A percentile compares a stretch with the other conserved stretches of the same genome.
Evolutionary conservation across 2,113 vertebrate species (phyloP).

Genomic region (Paratilapia polleni): DNA sequence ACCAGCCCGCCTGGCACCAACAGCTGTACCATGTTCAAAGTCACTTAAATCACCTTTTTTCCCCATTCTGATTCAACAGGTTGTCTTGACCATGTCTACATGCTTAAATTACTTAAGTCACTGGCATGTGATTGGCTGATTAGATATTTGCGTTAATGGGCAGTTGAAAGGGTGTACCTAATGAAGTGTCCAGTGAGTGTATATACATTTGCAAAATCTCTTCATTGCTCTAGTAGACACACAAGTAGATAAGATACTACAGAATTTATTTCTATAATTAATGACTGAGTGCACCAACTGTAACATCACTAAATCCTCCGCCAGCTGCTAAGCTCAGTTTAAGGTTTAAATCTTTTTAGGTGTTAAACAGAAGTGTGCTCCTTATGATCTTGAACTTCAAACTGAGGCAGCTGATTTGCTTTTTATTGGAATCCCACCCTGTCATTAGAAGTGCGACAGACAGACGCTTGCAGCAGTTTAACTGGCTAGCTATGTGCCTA

Average conservation of each 20-base stretch:
- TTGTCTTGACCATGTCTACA: not conserved
- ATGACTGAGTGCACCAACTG: conserved; percentile 15
- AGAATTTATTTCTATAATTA: conserved; percentile 9
- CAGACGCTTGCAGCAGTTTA: conserved; percentile 50
- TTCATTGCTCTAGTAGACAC: not conserved
- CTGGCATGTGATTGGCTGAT: not conserved
- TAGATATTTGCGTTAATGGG: not conserved
- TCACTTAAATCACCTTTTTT: too few species aligned
- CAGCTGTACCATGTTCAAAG: too few species aligned
- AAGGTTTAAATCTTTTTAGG: not conserved
- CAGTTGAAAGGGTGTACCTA: not conserved
- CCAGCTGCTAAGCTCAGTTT: not conserved
- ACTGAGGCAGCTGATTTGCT: conserved; percentile 26
- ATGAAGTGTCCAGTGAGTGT: too few species aligned
- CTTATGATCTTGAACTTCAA: conserved; percentile 32
- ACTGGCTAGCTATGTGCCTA: conserved; percentile 34
- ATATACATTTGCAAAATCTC: too few species aligned
- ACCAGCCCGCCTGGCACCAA: too few species aligned
- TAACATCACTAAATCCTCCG: conserved; percentile 32
- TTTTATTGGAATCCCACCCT: conserved; percentile 47
- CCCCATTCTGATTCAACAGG: too few species aligned
- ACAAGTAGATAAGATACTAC: conserved; percentile 8
- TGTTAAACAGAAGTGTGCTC: not conserved
- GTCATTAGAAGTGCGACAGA: conserved; percentile 57
- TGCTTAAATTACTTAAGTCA: not conserved